Evolutionary conservation across 2,888 invertebrate genomes (phyloP), one percentile per base, ranked within the genome.

Genomic region (Choristoneura rosaceana): DNA sequence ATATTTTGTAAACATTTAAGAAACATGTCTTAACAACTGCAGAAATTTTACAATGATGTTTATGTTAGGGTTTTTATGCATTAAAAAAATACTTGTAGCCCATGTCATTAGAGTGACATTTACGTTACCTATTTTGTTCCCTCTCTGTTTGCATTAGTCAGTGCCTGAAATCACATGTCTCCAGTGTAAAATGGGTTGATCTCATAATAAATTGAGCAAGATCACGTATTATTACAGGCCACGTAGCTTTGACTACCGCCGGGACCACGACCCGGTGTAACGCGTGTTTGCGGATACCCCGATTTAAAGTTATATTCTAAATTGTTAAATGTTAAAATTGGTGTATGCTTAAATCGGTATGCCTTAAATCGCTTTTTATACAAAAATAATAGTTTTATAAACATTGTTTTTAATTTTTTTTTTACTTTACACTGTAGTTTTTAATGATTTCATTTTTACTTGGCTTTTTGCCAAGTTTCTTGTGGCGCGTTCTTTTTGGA

Each of bases 211-310:
- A 70, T 34, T 14, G 47, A 63, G 25, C 68, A 59, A 47, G 68
- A 71, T 73, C 68, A 68, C 63, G 58, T 68, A 68, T 73, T 73
- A 63, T 64, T 73, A 63, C 50, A 47, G 68, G 33, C 58, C n/a
- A 25, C 25, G 17, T 43, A 55, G 34, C 15, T 67, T 71, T 61
- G 71, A 15, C 67, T 50, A 58, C 34, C 33, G 25, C 45, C 4
- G 14, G 10, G 15, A 8, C 52, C 17, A n/a, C 33, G 17, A 43
- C 47, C 34, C 3, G 43, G 14, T 41, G 12, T 2, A 55, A 62
- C 4, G 43, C 25, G 1, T 43, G 43, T 41, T 3, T 43, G 33
- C 8, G 45, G 63, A 63, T 33, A 45, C 17, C 14, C 34, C 17
- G 33, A 45, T 25, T 43, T 17, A 8, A 14, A 7, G 25, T 38